A percentile compares a stretch with the other conserved stretches of the same genome.
phyloP scores from a whole-genome alignment of 2,113 vertebrate species.

The Hippocampus guttulatus region DNA sequence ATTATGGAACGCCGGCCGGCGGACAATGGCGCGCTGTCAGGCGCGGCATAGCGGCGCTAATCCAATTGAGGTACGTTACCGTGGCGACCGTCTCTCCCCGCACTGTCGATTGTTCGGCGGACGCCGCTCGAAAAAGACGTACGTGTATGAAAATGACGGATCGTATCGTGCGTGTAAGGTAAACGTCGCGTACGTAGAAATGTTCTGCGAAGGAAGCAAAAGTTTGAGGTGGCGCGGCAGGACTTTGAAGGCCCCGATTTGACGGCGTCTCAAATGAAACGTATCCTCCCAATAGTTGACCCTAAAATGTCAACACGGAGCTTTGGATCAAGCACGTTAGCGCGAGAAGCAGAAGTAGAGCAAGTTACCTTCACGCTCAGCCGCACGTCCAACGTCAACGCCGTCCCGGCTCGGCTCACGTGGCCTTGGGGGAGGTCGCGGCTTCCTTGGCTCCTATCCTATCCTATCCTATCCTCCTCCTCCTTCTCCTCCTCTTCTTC shows the following conservation, averaged over 20 bases:
- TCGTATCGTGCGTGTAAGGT: too few relatives aligned
- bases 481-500: neutral
- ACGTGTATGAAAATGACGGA: neutral
- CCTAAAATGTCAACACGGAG: neutral
- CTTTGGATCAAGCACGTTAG: neutral
- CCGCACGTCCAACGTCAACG: neutral
- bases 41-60: neutral
- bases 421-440: neutral
- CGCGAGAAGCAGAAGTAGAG: neutral
- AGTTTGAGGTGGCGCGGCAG: neutral
- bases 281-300: neutral
- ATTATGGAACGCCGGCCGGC: neutral
- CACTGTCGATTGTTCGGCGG: neutral
- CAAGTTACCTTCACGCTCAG: neutral
- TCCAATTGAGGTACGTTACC: constrained; percentile 4
- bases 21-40: neutral
- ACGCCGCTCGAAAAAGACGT: neutral
- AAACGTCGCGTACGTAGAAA: too few relatives aligned
- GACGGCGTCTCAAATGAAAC: neutral
- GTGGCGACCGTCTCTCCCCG: neutral
- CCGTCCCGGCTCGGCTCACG: neutral
- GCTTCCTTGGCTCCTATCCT: neutral
- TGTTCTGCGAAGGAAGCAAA: too few relatives aligned
- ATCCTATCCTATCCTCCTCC: too few relatives aligned
- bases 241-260: neutral